Evolutionary conservation across 2,113 vertebrate species (phyloP).

Genomic region (Pyrgilauda ruficollis): DNA sequence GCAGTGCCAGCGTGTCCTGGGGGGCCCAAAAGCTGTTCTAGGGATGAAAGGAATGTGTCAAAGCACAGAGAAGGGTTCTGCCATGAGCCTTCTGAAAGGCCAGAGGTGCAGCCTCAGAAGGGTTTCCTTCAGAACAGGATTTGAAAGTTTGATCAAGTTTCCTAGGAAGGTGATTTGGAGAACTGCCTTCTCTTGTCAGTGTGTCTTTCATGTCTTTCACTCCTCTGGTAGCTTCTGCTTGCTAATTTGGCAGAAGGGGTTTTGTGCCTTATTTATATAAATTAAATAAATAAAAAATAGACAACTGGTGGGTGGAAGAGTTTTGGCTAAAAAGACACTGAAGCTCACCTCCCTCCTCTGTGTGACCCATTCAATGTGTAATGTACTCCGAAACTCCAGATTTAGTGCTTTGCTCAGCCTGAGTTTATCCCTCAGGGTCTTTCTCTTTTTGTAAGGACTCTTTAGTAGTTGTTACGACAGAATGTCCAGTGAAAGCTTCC

Average conservation of each 20-base stretch:
- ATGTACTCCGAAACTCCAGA: background rate
- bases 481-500: background rate
- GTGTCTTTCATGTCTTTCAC: background rate
- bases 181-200: background rate
- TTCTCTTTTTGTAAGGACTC: background rate
- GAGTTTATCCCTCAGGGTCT: background rate
- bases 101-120: background rate
- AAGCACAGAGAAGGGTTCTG: background rate
- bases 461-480: background rate
- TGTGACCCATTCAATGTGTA: accelerated
- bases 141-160: background rate
- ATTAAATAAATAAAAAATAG: background rate
- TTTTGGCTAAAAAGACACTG: background rate
- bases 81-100: background rate
- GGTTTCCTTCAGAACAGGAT: background rate
- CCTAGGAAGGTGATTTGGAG: background rate
- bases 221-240: background rate
- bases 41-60: background rate
- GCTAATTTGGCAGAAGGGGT: background rate
- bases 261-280: background rate
- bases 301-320: background rate
- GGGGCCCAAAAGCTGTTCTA: background rate
- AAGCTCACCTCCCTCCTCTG: background rate
- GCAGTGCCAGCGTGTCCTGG: background rate
- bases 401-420: background rate